Evolutionary conservation across 2,113 vertebrate genomes (phyloP).

Genomic region (Chitala chitala): DNA sequence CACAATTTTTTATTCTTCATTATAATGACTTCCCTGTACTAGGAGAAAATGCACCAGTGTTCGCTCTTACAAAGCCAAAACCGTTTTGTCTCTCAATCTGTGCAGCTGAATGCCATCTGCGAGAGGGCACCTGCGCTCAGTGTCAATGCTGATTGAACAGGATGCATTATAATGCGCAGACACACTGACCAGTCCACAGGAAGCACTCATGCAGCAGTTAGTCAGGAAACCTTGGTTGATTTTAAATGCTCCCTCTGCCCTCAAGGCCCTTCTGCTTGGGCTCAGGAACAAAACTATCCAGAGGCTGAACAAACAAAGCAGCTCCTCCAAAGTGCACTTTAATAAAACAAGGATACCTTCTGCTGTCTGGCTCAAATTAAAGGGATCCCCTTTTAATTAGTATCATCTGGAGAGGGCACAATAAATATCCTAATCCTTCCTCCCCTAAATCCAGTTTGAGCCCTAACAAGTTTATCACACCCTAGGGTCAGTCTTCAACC

Average conservation of each 20-base stretch:
- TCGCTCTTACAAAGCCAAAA: too few species aligned
- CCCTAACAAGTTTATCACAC: neutral
- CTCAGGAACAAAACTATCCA: neutral
- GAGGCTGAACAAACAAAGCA: neutral
- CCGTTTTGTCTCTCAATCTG: neutral
- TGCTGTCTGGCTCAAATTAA: constrained; percentile 19
- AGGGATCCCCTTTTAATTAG: constrained; percentile 1
- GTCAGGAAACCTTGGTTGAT: neutral
- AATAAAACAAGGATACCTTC: neutral
- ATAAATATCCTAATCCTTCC: neutral
- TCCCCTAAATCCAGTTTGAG: neutral
- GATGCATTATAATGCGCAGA: neutral
- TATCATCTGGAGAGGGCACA: neutral
- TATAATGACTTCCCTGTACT: neutral
- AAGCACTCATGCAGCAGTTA: neutral
- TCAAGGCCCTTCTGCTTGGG: neutral
- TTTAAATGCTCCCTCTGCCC: neutral
- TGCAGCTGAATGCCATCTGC: neutral
- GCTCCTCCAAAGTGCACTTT: neutral
- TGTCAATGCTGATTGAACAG: neutral
- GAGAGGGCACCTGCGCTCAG: too few species aligned
- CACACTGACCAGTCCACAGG: neutral
- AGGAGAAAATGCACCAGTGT: neutral
- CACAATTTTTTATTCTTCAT: neutral
- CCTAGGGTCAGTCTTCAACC: neutral